Evolutionary conservation across 2,888 invertebrate genomes (phyloP), one percentile per base, ranked within the genome.

Genomic region (Acheta domesticus): DNA sequence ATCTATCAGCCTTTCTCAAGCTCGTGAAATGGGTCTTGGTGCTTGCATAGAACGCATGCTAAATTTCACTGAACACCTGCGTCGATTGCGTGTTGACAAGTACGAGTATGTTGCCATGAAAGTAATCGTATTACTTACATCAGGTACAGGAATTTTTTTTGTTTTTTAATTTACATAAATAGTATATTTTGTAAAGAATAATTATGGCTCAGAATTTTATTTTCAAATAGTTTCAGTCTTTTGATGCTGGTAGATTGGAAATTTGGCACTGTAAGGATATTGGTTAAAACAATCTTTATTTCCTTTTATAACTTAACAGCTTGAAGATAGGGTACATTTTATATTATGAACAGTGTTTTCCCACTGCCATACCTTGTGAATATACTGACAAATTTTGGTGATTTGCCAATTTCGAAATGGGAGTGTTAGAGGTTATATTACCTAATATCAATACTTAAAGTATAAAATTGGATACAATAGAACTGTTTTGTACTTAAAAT

Each of bases 81-180:
- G 97, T 84, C 89, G 97, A 83, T 89, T 98, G 83, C 91, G 95
- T 84, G 95, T 98, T 73, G 98, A 98, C 88, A 92, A 96, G 85
- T 97, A 97, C 87, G 98, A 98, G 89, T 98, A 97, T 87, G 97
- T 97, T 83, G 97, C 97, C 83, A 93, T 98, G 91, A 98, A 98
- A 89, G 96, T 96, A 83, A 95, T 97, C 85, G 93, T 97, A 81
- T 91, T 97, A 78, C 91, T 97, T 84, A 95, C 96, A 83, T 96
- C 97, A 86, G 96, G 97, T 97, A 88, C 86, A 85, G n/a, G 20
- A 12, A 48, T 48, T 50, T 73, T 48, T 62, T 76, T n/a, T 74
- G 62, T 75, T 23, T 12, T 11, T 4, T 62, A 48, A 73, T 16
- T 75, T 78, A 75, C 5, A 1, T 23, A 20, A 77, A 12, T 48